These are phyloP conservation scores for Samia ricini DNA, from an alignment of 1,140 invertebrate genomes.

Conservation along the genomic window DNA sequence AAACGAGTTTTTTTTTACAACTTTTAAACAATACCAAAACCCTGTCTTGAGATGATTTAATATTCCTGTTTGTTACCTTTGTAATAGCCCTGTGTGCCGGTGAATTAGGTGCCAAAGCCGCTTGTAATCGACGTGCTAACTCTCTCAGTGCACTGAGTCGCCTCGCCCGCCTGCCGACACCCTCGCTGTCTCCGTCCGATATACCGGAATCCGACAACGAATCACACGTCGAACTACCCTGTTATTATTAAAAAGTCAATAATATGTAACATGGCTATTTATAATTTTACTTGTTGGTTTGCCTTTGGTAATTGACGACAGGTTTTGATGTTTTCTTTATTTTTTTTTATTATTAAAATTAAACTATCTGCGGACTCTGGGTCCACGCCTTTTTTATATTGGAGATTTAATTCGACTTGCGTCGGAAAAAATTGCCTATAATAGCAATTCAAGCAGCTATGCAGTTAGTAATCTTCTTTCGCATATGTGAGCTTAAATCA, in stretches of 20 bases:
- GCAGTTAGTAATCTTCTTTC: no score
- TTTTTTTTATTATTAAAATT: no score
- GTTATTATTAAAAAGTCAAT: slow-evolving; percentile 13
- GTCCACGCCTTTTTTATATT: no score
- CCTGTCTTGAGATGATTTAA: no score
- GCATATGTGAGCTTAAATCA: no score
- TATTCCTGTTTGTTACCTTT: slow-evolving; percentile 40
- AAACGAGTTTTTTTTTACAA: no score
- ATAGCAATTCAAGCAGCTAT: no score
- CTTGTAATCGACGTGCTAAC: slow-evolving; percentile 55
- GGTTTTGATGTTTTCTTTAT: no score
- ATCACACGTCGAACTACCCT: slow-evolving; percentile 66
- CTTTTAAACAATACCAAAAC: no score
- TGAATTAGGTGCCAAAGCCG: slow-evolving; percentile 56
- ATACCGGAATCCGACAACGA: slow-evolving; percentile 69
- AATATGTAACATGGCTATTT: background rate
- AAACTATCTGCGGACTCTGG: no score
- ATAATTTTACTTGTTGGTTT: background rate
- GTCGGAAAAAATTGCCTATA: no score
- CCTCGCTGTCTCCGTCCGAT: slow-evolving; percentile 68
- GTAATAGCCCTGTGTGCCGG: slow-evolving; percentile 60
- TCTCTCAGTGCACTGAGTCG: slow-evolving; percentile 53
- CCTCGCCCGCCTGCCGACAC: slow-evolving; percentile 53
- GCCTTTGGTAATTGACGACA: background rate
- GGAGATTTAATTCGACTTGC: no score